Percentiles rank a stretch among this genome's conserved stretches.
Conservation (phyloP, 2,888 invertebrate genomes). For the Tanytarsus gracilentus region DNA sequence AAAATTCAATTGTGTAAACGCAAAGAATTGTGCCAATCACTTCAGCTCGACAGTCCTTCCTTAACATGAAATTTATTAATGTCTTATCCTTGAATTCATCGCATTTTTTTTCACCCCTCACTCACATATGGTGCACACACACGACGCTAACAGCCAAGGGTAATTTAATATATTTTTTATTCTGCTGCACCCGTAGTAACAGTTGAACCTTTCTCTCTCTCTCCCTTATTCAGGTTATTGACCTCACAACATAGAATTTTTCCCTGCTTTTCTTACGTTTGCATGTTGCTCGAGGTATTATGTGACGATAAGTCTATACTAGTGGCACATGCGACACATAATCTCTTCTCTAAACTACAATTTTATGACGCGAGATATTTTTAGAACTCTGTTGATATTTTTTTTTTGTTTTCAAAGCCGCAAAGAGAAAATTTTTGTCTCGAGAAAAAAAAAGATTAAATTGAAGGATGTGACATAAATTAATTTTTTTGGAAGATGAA, state of each 20-base stretch:
- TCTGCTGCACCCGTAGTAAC: no score
- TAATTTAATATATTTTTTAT: slow-evolving; percentile 23
- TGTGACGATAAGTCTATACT: not conserved
- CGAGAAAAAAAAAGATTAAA: no score
- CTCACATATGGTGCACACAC: slow-evolving; percentile 3
- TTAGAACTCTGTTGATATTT: not conserved
- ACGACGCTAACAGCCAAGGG: not conserved
- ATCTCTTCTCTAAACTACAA: no score
- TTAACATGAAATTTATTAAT: slow-evolving; percentile 25
- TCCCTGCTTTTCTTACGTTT: not conserved
- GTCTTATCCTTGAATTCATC: slow-evolving; percentile 18
- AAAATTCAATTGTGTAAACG: not conserved
- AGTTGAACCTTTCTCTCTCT: no score
- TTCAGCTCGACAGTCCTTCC: not conserved
- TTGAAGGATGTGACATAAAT: no score
- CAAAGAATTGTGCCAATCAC: slow-evolving; percentile 8
- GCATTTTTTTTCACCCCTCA: not conserved
- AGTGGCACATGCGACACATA: slow-evolving; percentile 2
- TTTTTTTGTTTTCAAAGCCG: no score
- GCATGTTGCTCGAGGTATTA: not conserved
- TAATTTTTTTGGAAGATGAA: no score
- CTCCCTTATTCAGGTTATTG: not conserved
- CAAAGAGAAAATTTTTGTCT: no score
- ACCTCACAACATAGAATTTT: not conserved
- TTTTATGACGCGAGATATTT: not conserved